phyloP scores from a whole-genome alignment of 2,113 vertebrate genomes.

The Apteryx owenii region DNA sequence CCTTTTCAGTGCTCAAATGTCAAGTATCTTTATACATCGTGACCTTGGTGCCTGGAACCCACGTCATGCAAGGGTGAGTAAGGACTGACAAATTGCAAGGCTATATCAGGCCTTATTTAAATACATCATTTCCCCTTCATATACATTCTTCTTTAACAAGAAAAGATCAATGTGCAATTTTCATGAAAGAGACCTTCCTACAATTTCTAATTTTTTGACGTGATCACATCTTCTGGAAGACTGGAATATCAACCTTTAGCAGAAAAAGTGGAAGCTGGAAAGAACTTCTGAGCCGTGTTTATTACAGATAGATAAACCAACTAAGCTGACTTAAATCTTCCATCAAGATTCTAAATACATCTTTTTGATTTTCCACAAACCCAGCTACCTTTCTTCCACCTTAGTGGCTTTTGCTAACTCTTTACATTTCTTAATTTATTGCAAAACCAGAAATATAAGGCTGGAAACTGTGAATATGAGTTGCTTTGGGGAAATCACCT shows the following conservation, averaged over 20 bases:
- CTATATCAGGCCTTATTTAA: neutral
- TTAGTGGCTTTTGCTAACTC: neutral
- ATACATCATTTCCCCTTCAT: neutral
- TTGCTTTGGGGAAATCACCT: no score
- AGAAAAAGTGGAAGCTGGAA: neutral
- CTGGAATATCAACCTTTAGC: neutral
- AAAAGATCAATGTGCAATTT: neutral
- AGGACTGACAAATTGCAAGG: conserved; percentile 3
- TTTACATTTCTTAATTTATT: neutral
- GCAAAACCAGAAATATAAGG: neutral
- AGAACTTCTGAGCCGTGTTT: neutral
- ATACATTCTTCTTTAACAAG: neutral
- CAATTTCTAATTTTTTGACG: neutral
- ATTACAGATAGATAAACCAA: neutral
- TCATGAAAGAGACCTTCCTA: neutral
- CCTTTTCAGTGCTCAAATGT: neutral
- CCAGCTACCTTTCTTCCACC: neutral
- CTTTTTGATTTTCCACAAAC: neutral
- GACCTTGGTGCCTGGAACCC: neutral
- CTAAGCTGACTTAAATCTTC: neutral
- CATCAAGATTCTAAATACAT: neutral
- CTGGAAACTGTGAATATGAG: neutral
- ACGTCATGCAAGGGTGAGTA: neutral
- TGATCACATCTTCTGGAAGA: neutral
- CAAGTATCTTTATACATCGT: neutral